phyloP scores from a whole-genome alignment of 2,797 vertebrate species.

The Rhyacichthys aspro region DNA sequence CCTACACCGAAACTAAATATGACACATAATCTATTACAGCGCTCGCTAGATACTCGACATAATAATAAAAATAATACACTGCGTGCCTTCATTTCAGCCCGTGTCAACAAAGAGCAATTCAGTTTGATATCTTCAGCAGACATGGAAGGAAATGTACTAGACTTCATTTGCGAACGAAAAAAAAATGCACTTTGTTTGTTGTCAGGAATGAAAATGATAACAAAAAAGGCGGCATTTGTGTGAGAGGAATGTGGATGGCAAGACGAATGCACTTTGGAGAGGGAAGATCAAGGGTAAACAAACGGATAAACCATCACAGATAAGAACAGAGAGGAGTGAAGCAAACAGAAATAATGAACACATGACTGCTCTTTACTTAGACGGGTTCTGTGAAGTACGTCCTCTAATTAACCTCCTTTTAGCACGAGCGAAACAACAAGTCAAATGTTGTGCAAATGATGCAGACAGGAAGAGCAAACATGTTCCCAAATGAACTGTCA shows the following conservation, averaged over 20 bases:
- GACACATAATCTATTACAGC: constrained; percentile 48
- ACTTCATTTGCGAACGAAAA: constrained; percentile 15
- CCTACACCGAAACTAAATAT: constrained; percentile 45
- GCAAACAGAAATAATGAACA: constrained; percentile 7
- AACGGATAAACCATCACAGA: not conserved
- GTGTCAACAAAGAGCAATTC: constrained; percentile 23
- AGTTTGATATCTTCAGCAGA: constrained; percentile 2
- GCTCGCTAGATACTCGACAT: constrained; percentile 19
- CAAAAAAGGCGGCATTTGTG: constrained; percentile 8
- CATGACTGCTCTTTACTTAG: not conserved
- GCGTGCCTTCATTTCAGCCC: constrained; percentile 13
- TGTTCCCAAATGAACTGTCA: constrained; percentile 22
- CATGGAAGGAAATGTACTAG: not conserved
- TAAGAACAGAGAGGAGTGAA: not conserved
- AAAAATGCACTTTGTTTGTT: constrained; percentile 5
- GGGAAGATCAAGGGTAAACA: not conserved
- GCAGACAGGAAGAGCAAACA: constrained; percentile 22
- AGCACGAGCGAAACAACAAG: constrained; percentile 12
- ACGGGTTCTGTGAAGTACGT: constrained; percentile 1
- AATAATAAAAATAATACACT: constrained; percentile 17
- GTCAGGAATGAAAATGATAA: constrained; percentile 13
- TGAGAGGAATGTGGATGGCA: not conserved
- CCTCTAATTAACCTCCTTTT: constrained; percentile 22
- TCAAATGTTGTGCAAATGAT: constrained; percentile 29
- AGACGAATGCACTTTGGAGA: not conserved